Conservation (phyloP, 2,888 invertebrate genomes). For the Pristionchus entomophagus region DNA sequence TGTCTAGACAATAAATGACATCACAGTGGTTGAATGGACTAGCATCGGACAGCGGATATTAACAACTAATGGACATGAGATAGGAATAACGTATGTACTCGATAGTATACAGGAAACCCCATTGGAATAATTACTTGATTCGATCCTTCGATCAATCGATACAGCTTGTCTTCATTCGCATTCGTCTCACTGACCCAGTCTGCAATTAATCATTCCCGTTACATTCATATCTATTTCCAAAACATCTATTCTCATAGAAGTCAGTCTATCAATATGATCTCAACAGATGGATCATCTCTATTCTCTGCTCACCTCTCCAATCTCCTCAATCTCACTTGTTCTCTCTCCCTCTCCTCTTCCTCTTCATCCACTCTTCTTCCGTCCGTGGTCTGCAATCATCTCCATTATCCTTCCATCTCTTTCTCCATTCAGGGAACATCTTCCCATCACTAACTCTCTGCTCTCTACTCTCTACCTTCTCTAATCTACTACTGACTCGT, state of each 20-base stretch:
- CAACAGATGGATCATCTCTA: not conserved
- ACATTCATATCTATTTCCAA: no score
- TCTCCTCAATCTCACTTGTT: not conserved
- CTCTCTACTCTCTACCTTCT: not conserved
- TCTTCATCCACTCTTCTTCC: not conserved
- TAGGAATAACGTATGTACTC: not conserved
- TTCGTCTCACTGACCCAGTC: not conserved
- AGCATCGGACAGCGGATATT: not conserved
- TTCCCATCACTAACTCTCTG: not conserved
- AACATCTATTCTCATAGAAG: not conserved
- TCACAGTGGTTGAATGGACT: conserved; percentile 13
- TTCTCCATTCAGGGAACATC: not conserved
- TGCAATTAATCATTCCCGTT: not conserved
- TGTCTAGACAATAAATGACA: not conserved
- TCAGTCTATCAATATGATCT: not conserved
- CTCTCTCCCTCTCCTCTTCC: conserved; percentile 22
- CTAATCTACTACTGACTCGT: not conserved
- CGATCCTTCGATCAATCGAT: not conserved
- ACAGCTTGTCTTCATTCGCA: not conserved
- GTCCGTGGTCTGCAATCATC: not conserved
- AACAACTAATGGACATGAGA: not conserved
- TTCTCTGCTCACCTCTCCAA: not conserved
- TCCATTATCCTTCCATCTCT: not conserved
- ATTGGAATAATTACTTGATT: not conserved
- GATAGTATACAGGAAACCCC: not conserved